Evolutionary conservation across 1,140 invertebrate genomes (phyloP).

Genomic region (Drosophila subobscura): DNA sequence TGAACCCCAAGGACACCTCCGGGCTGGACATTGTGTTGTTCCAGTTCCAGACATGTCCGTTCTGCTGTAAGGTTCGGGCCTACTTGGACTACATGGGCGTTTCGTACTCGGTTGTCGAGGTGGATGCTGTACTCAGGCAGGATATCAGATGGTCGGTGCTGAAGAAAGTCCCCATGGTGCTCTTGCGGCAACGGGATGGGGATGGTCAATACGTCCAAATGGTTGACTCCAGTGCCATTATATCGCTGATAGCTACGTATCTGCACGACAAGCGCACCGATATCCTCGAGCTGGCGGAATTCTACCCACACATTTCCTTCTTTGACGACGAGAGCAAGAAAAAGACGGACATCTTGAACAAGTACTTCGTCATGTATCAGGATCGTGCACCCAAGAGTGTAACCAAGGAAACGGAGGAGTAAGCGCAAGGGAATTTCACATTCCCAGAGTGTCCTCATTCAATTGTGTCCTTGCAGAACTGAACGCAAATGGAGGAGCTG

Average conservation of each 20-base stretch:
- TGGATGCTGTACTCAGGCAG: slow-evolving; percentile 90
- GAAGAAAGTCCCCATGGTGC: slow-evolving; percentile 97
- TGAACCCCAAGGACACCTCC: slow-evolving; percentile 87
- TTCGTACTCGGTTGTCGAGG: slow-evolving; percentile 98
- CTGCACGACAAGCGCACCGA: slow-evolving; percentile 87
- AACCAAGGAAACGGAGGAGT: slow-evolving; percentile 87
- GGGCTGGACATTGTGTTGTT: slow-evolving; percentile 94
- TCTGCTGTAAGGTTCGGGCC: slow-evolving; percentile 98
- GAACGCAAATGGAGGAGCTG: slow-evolving; percentile 98
- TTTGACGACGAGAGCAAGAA: slow-evolving; percentile 88
- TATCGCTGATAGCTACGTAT: slow-evolving; percentile 93
- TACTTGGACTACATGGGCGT: slow-evolving; percentile 97
- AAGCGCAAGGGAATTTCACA: slow-evolving; percentile 76
- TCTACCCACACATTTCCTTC: slow-evolving; percentile 91
- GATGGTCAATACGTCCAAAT: slow-evolving; percentile 92
- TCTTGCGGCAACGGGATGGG: slow-evolving; percentile 89
- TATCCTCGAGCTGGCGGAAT: slow-evolving; percentile 90
- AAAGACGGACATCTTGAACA: slow-evolving; percentile 94
- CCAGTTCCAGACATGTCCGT: slow-evolving; percentile 99
- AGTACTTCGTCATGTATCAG: slow-evolving; percentile 96
- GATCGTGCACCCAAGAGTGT: slow-evolving; percentile 85
- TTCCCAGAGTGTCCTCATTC: background rate
- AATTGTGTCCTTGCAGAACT: slow-evolving; percentile 86
- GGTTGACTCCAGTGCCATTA: slow-evolving; percentile 96
- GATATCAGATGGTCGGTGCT: slow-evolving; percentile 97